These are phyloP conservation scores for Acromyrmex heyeri DNA, from an alignment of 1,140 invertebrate genomes.

Conservation along the genomic window DNA sequence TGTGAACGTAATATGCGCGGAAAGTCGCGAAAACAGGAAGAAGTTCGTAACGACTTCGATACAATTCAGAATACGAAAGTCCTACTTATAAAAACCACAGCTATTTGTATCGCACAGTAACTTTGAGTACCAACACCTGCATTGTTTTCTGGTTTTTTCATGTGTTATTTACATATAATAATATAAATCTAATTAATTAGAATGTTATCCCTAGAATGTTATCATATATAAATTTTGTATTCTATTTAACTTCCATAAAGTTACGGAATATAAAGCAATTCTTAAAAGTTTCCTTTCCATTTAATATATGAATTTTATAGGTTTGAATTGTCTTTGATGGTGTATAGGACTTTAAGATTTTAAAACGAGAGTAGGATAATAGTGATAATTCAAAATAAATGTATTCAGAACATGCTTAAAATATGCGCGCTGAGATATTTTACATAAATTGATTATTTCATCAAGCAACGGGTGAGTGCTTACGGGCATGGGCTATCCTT, in stretches of 20 bases:
- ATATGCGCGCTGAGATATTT: conserved; percentile 35
- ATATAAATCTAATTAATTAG: neutral
- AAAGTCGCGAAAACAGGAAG: conserved; percentile 49
- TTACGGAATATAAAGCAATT: neutral
- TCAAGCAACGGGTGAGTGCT: conserved; percentile 11
- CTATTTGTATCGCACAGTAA: conserved; percentile 37
- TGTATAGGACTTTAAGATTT: neutral
- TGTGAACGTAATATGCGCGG: conserved; percentile 36
- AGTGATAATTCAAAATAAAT: neutral
- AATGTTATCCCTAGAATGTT: too few relatives aligned
- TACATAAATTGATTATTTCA: conserved; percentile 56
- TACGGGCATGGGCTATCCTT: neutral
- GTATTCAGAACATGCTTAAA: conserved; percentile 10
- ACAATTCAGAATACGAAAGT: conserved; percentile 41
- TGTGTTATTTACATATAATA: conserved; percentile 19
- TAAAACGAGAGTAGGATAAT: neutral
- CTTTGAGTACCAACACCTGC: conserved; percentile 13
- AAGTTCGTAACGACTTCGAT: conserved; percentile 56
- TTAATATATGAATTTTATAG: neutral
- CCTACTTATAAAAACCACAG: conserved; percentile 42
- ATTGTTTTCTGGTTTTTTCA: neutral
- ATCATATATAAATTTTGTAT: too few relatives aligned
- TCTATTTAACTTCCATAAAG: too few relatives aligned
- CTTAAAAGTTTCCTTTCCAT: neutral
- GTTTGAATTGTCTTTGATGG: neutral